Base-by-base conservation (phyloP, 2,797 vertebrate species). In the Huso huso region DNA sequence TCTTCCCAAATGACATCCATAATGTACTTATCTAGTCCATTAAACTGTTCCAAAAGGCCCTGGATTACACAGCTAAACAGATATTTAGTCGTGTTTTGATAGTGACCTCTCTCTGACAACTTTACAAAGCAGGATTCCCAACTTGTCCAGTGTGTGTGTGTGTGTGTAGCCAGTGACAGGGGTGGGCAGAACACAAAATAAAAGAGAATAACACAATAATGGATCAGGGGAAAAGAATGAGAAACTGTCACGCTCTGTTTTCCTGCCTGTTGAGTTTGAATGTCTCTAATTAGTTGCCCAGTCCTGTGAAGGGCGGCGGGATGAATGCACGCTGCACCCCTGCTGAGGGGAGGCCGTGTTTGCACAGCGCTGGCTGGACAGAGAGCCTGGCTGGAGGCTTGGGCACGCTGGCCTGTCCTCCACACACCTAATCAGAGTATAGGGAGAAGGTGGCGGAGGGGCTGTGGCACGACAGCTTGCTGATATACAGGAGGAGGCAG, bases 211-310 rank as follows among this genome's bases (percentile, higher is more conserved):
- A 76, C 72, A 70, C 58, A 71, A 71, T 72, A 7, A 10, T 11
- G 74, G 82, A 78, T 84, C 81, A 37, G 4, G 68, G 76, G 71
- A 49, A 75, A 87, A 84, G 84, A 87, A 69, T 86, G 80, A 72
- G 75, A 75, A 84, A 82, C 87, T 92, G 89, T 90, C 90, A 90
- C 55, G 75, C 85, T 90, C 86, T 78, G 84, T 89, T 84, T 86
- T 90, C 86, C 88, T 92, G 87, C 88, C 88, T 87, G 77, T 88
- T 93, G 93, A 88, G 83, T 88, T 80, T 78, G 73, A 94, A 92
- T 87, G 87, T 78, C 86, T 82, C 85, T 86, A 86, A 93, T 90
- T 90, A 92, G 88, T 90, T 86, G 72, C 50, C 74, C 78, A 13
- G 6, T 52, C 74, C 57, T 37, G 73, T 71, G 13, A 76, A 80